Base-by-base conservation (phyloP, 2,888 invertebrate genomes). In the Eurois occulta region DNA sequence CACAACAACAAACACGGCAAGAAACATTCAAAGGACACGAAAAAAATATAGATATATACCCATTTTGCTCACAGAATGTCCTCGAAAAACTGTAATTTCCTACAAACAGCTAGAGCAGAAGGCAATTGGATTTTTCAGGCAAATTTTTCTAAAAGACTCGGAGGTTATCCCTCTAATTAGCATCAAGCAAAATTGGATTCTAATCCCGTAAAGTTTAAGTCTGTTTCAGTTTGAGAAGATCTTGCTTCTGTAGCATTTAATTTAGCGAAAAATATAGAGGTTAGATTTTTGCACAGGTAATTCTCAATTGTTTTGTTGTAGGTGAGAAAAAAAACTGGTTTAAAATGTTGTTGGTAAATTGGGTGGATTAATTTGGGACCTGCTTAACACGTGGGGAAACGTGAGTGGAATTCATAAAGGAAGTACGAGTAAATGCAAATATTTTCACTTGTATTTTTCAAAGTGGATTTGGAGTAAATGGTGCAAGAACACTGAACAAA, bases 101-200 rank as follows among this genome's bases (percentile, higher is more conserved):
- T 87, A 73, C 78, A 83, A 85, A 84, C 76, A 77, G 77, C 84
- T 77, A 78, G 86, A 81, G 75, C 68, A 80, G 80, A 78, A 66
- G 77, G 77, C 89, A 88, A 90, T 87, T 84, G 87, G 82, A 88
- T 89, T 89, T 90, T 90, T 84, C 80, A 78, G 66, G 62, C 72
- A 32, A 72, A 80, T 75, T 81, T 52, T 85, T 88, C 73, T 83
- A 78, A 81, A 86, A 83, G 70, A 67, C 67, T 67, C 41, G 41
- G 66, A 78, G 81, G 82, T 85, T 81, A 81, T 84, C 74, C 70
- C 43, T 65, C n/a, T 85, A 80, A 86, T 85, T 83, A 71, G 38
- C 24, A 77, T 75, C 79, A 81, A 83, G 70, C 78, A 16, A 83
- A 84, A 80, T 81, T 84, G 67, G 28, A 81, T 82, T 86, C 64